A percentile compares a stretch with the other conserved stretches of the same genome.
Evolutionary conservation across 2,797 vertebrate species (phyloP).

Genomic region (Caiman crocodilus): DNA sequence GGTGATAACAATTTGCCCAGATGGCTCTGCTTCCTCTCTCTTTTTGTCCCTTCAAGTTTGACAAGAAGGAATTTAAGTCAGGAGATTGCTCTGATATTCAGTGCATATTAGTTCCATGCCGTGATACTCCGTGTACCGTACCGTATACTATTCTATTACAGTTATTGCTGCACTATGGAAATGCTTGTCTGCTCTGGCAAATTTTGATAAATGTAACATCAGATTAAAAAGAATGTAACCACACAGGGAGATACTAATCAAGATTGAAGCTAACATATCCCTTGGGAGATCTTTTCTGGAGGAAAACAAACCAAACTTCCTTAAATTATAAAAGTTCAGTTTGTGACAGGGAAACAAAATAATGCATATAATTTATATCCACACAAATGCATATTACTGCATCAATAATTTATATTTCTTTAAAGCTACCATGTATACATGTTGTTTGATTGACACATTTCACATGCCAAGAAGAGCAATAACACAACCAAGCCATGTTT

Average conservation of each 20-base stretch:
- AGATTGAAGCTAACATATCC: conserved; percentile 38
- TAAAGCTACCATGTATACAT: not conserved
- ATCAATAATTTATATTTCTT: too few species aligned
- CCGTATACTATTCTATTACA: not conserved
- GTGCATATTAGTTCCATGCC: not conserved
- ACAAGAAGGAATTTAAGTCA: conserved; percentile 32
- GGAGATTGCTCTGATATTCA: conserved; percentile 38
- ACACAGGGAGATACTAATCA: conserved; percentile 58
- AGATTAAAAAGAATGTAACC: conserved; percentile 65
- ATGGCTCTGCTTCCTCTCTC: not conserved
- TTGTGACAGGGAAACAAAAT: conserved; percentile 15
- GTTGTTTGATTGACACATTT: not conserved
- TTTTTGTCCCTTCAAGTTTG: conserved; percentile 33
- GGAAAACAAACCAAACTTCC: conserved; percentile 50
- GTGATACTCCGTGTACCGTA: conserved; percentile 5
- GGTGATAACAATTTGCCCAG: conserved; percentile 33
- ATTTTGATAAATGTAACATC: conserved; percentile 80
- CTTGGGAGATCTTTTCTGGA: not conserved
- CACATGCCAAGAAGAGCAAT: not conserved
- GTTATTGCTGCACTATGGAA: conserved; percentile 38
- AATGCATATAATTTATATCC: not conserved
- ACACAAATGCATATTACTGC: not conserved
- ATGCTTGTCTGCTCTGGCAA: conserved; percentile 76
- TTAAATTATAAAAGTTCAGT: conserved; percentile 32
- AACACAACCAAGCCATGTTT: conserved; percentile 39